Conservation (phyloP, 2,113 vertebrate genomes). For the Archocentrus centrarchus region DNA sequence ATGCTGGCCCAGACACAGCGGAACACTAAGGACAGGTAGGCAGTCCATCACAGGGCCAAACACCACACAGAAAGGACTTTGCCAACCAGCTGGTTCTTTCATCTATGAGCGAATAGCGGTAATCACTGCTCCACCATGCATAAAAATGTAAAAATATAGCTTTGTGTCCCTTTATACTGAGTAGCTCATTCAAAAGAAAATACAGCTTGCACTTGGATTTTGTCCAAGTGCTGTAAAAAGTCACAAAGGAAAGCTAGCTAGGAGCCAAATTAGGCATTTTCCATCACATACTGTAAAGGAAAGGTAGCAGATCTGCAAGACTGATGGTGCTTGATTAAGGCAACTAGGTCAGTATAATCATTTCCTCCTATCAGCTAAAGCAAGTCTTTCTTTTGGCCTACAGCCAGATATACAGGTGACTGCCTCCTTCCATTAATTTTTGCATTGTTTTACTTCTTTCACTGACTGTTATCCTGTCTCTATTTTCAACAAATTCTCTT, state of each 20-base stretch:
- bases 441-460: slow-evolving; percentile 35
- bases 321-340: background rate
- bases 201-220: background rate
- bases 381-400: slow-evolving; percentile 15
- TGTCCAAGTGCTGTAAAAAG: slow-evolving; percentile 6
- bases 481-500: slow-evolving; percentile 40
- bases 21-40: background rate
- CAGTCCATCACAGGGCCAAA: background rate
- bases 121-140: background rate
- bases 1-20: background rate
- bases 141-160: background rate
- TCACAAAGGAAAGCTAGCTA: background rate
- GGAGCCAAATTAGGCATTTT: slow-evolving; percentile 1
- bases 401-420: slow-evolving; percentile 36
- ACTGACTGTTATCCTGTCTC: slow-evolving; percentile 42
- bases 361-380: slow-evolving; percentile 25
- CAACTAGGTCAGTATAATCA: slow-evolving; percentile 9
- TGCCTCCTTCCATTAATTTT: slow-evolving; percentile 25
- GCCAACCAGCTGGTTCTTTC: background rate
- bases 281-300: background rate
- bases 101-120: background rate
- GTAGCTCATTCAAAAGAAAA: background rate
- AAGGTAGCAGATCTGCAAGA: background rate
- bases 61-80: background rate
- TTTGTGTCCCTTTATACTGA: background rate